Evolutionary conservation across 2,797 vertebrate species (phyloP).

Genomic region (Acipenser ruthenus): DNA sequence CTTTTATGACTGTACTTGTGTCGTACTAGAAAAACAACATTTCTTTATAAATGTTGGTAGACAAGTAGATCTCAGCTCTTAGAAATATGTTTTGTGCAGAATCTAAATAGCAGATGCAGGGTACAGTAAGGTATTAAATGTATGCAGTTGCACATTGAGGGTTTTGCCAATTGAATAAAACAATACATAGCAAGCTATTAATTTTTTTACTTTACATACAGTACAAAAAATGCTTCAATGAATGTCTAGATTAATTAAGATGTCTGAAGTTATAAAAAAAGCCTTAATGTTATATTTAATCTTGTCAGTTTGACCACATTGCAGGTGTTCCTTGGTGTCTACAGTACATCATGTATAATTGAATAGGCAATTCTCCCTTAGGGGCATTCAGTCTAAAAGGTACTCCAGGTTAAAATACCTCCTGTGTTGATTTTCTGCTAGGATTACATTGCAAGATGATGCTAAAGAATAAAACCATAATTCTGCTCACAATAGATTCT

Average conservation of each 20-base stretch:
- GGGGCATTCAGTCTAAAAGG: conserved; percentile 8
- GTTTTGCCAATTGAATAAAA: neutral
- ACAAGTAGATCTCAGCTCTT: neutral
- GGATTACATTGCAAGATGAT: no score
- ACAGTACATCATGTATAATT: conserved; percentile 32
- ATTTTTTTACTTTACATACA: no score
- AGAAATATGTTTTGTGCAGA: no score
- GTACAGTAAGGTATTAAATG: no score
- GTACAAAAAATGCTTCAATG: conserved; percentile 1
- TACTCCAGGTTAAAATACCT: neutral
- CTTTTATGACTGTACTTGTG: no score
- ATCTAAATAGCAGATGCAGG: no score
- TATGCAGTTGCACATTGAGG: neutral
- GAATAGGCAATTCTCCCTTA: conserved; percentile 26
- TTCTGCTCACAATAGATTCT: conserved; percentile 22
- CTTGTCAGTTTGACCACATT: conserved; percentile 11
- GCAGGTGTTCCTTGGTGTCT: conserved; percentile 26
- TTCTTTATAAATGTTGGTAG: conserved; percentile 14
- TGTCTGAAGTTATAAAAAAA: conserved; percentile 11
- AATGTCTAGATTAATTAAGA: neutral
- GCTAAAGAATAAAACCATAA: conserved; percentile 5
- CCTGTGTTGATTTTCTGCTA: neutral
- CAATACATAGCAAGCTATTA: neutral
- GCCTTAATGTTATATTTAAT: conserved; percentile 22
- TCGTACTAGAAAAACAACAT: conserved; percentile 7